Evolutionary conservation across 2,797 vertebrate genomes (phyloP).

Genomic region (Sebastiscus tertius): DNA sequence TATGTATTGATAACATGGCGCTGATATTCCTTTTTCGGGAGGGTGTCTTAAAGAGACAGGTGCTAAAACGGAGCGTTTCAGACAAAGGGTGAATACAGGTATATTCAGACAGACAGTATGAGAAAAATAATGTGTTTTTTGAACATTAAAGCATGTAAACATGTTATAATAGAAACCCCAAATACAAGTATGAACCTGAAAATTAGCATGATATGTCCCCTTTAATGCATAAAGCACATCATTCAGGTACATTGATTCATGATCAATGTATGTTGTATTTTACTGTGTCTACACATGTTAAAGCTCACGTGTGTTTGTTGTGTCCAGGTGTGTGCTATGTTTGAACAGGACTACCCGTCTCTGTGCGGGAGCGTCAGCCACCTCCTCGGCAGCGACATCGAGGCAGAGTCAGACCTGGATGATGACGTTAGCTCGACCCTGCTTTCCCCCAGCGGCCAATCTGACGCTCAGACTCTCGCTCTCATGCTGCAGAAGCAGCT

Average conservation of each 20-base stretch:
- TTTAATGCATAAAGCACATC: background rate
- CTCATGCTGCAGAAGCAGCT: constrained; percentile 97
- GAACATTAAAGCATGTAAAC: no score
- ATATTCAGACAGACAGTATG: no score
- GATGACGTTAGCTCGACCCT: constrained; percentile 90
- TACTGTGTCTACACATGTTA: background rate
- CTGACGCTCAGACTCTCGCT: constrained; percentile 93
- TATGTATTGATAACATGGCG: no score
- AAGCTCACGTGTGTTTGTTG: background rate
- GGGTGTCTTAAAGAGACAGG: no score
- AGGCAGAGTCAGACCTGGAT: constrained; percentile 90
- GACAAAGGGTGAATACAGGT: no score
- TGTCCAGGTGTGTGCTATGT: constrained; percentile 74
- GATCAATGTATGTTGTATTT: background rate
- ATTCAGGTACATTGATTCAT: background rate
- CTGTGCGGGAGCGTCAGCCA: constrained; percentile 87
- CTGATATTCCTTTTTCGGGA: no score
- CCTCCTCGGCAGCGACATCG: constrained; percentile 90
- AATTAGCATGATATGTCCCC: no score
- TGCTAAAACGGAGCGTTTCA: no score
- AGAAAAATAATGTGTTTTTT: no score
- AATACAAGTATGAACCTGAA: no score
- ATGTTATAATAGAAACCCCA: no score
- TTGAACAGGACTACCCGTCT: constrained; percentile 89
- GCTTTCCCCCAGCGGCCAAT: constrained; percentile 92